A percentile compares a stretch with the other conserved stretches of the same genome.
Evolutionary conservation across 2,888 invertebrate species (phyloP).

Genomic region (Anarsia innoxiella): DNA sequence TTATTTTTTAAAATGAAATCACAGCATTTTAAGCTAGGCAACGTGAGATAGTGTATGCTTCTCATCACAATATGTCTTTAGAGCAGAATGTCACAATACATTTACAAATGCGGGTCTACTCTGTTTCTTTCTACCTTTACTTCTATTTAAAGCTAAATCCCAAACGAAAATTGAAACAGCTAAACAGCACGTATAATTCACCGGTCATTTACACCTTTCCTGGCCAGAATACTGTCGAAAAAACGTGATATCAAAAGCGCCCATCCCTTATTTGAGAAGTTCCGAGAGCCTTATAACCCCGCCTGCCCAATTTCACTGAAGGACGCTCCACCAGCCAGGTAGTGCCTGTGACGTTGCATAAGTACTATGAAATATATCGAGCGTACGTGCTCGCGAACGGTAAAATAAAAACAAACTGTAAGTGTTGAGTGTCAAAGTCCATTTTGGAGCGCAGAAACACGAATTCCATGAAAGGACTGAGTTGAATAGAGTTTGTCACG

Average conservation of each 20-base stretch:
- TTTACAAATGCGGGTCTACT: no score
- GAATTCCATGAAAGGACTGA: background rate
- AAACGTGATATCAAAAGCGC: slow-evolving; percentile 11
- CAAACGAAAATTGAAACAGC: no score
- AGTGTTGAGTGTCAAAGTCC: slow-evolving; percentile 48
- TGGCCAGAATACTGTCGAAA: slow-evolving; percentile 7
- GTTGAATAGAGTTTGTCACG: slow-evolving; percentile 8
- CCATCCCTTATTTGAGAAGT: slow-evolving; percentile 12
- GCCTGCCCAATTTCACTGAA: slow-evolving; percentile 50
- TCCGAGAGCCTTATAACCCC: slow-evolving; percentile 33
- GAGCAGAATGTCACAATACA: no score
- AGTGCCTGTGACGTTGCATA: slow-evolving; percentile 39
- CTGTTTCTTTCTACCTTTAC: no score
- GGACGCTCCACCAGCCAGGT: slow-evolving; percentile 40
- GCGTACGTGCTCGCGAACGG: slow-evolving; percentile 47
- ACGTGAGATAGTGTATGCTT: no score
- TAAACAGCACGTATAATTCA: no score
- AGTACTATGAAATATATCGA: slow-evolving; percentile 65
- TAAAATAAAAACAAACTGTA: slow-evolving; percentile 51
- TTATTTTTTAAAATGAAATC: no score
- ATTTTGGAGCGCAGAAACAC: slow-evolving; percentile 20
- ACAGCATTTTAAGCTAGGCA: no score
- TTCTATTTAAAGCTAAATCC: no score
- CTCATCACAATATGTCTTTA: no score
- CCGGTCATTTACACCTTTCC: no score